A percentile compares a stretch with the other conserved stretches of the same genome.
These are phyloP conservation scores for Aplodontia rufa DNA, from an alignment of 2,113 vertebrate species.

Conservation along the genomic window DNA sequence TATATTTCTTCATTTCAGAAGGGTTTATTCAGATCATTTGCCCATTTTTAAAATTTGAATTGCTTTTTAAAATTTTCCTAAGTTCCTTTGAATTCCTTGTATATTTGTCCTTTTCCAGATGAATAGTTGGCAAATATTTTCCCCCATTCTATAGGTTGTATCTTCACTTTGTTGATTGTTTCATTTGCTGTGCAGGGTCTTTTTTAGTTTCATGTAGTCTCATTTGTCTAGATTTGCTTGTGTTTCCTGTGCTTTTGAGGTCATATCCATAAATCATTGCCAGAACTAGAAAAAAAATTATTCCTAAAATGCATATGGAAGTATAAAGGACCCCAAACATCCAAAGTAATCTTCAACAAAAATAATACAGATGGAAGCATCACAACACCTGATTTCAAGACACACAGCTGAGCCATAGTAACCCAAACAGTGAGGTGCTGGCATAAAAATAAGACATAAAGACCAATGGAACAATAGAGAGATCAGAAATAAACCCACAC, in stretches of 20 bases:
- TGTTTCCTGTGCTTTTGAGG: background rate
- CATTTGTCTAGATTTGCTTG: background rate
- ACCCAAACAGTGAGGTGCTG: background rate
- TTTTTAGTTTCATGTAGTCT: background rate
- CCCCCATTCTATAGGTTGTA: background rate
- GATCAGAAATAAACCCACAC: background rate
- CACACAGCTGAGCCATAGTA: background rate
- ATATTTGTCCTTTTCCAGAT: background rate
- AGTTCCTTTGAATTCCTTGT: background rate
- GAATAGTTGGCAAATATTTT: background rate
- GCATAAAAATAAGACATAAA: background rate
- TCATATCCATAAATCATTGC: background rate
- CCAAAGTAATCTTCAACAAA: background rate
- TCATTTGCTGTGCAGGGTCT: background rate
- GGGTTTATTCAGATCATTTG: background rate
- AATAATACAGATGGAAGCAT: background rate
- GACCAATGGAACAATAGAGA: background rate
- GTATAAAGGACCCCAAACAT: background rate
- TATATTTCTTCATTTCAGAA: background rate
- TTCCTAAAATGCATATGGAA: background rate
- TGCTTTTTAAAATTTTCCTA: background rate
- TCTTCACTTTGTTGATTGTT: background rate
- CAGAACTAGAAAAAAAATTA: background rate
- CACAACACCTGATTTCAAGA: background rate
- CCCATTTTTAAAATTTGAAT: background rate